phyloP scores from a whole-genome alignment of 2,113 vertebrate species.

The Rallus limicola region DNA sequence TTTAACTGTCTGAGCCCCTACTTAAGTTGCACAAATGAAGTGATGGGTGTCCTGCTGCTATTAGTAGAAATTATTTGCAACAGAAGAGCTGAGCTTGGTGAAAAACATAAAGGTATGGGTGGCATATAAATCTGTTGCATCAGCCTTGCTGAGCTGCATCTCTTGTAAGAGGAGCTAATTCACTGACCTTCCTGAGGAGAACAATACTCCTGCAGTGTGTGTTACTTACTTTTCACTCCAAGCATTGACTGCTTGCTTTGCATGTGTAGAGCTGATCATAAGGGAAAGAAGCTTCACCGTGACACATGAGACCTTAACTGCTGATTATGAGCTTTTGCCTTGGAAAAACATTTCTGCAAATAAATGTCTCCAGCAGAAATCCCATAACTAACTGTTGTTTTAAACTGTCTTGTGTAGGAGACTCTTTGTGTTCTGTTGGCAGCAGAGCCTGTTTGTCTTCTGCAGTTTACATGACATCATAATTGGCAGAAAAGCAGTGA shows the following conservation, averaged over 20 bases:
- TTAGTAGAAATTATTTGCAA: neutral
- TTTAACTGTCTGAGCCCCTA: neutral
- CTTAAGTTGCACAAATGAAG: neutral
- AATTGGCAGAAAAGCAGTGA: neutral
- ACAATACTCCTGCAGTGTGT: neutral
- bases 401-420: neutral
- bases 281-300: neutral
- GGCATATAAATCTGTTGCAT: neutral
- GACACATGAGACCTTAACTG: neutral
- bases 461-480: neutral
- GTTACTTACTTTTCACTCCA: neutral
- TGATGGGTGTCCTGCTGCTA: neutral
- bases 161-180: neutral
- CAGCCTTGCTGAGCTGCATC: neutral
- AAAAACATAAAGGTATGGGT: neutral
- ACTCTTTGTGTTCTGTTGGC: neutral
- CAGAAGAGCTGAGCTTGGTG: neutral
- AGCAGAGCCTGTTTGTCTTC: neutral
- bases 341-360: neutral
- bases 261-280: neutral
- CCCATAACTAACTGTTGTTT: neutral
- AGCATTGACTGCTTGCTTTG: neutral
- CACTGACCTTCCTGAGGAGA: neutral
- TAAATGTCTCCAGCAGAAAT: neutral
- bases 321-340: neutral